Evolutionary conservation across 2,113 vertebrate species (phyloP).

Genomic region (Centropus unirufus): DNA sequence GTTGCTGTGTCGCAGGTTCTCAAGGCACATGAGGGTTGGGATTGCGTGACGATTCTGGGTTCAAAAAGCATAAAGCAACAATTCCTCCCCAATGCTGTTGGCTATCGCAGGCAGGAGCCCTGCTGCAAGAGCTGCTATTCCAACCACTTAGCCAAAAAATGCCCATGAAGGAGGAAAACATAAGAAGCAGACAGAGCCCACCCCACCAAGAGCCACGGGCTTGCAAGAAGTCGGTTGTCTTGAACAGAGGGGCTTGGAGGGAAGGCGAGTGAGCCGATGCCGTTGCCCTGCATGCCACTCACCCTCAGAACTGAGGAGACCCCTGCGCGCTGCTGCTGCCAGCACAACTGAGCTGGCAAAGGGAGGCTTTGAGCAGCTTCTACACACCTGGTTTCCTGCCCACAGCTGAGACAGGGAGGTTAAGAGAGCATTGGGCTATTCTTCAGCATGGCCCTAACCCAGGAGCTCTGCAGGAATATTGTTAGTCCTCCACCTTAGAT

Average conservation of each 20-base stretch:
- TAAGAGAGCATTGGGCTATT: not conserved
- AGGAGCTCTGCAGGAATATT: not conserved
- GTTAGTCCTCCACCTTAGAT: not conserved
- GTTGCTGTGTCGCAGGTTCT: not conserved
- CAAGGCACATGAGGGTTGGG: not conserved
- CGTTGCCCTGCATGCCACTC: fast-evolving
- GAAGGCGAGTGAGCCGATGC: not conserved
- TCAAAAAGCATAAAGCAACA: not conserved
- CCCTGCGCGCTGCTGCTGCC: not conserved
- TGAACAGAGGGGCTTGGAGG: no score
- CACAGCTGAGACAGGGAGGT: not conserved
- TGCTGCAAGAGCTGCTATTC: not conserved
- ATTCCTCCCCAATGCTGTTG: not conserved
- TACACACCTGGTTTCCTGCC: not conserved
- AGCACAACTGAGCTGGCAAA: not conserved
- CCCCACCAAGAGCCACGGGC: no score
- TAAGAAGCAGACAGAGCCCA: not conserved
- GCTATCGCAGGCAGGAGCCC: not conserved
- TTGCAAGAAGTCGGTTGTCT: fast-evolving
- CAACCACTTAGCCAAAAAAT: not conserved
- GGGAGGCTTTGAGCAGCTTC: not conserved
- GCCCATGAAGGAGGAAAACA: not conserved
- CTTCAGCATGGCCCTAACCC: not conserved
- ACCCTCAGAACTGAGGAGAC: not conserved
- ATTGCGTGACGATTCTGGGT: no score